Evolutionary conservation across 2,113 vertebrate genomes (phyloP), one percentile per base, ranked within the genome.

Genomic region (Chelonoidis abingdonii): DNA sequence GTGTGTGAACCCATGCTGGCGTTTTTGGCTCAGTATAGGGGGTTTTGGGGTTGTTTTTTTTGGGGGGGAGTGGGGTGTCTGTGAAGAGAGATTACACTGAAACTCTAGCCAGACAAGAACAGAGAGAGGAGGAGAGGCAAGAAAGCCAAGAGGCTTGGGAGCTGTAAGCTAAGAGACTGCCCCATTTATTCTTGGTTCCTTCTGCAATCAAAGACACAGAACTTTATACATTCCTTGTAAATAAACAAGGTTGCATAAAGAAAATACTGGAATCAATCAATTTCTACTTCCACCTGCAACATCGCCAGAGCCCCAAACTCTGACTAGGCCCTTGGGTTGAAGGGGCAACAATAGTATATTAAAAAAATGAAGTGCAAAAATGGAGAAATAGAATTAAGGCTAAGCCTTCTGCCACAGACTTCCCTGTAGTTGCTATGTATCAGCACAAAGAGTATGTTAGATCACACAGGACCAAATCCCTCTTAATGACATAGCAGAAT

Each of bases 381-480:
- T 80, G 49, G 41, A 69, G 4, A 57, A 83, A 41, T 79, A 76
- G 19, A 29, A 83, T 56, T 75, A 57, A 88, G 78, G 87, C 86
- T 89, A 93, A 94, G 89, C 53, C 50, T 75, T 31, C 22, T 85
- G 35, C 79, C 95, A 92, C 62, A 83, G 49, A 91, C 57, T 75
- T 62, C 87, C 94, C 81, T 81, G 76, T 83, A 4, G 88, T 75
- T 86, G 86, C 29, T 31, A 27, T 5, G 31, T 89, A 95, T 54
- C 85, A 93, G 95, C 81, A 85, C 65, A 94, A 89, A 92, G 81
- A 27, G n/a, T 92, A 80, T 65, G 50, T 85, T 65, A 91, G 87
- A 97, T 93, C 90, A 95, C 0, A 4, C 5, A 89, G 79, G 84
- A 84, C 85, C 90, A 96, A 93, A 95, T 95, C 96, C 57, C 95